Percentiles rank a stretch among this genome's conserved stretches.
phyloP scores from a whole-genome alignment of 2,113 vertebrate species.

The Dipodomys merriami region DNA sequence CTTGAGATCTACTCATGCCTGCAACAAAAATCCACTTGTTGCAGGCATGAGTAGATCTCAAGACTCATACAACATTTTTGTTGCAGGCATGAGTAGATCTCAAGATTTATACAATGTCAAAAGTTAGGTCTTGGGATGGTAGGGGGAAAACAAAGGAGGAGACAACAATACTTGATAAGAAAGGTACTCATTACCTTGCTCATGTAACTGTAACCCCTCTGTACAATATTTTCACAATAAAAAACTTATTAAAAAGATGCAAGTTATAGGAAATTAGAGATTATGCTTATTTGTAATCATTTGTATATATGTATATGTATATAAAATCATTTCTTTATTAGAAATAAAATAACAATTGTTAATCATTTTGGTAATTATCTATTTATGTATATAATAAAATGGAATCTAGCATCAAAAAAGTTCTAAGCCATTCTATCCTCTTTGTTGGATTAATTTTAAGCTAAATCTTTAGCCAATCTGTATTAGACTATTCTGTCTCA shows the following conservation, averaged over 20 bases:
- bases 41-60: not conserved
- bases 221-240: too few species aligned
- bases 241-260: too few species aligned
- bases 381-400: not conserved
- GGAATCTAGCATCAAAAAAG: not conserved
- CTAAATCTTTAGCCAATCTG: not conserved
- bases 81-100: not conserved
- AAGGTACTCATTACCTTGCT: too few species aligned
- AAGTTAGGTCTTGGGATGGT: not conserved
- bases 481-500: constrained; percentile 1
- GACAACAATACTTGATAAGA: too few species aligned
- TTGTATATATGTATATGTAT: not conserved
- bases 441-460: constrained; percentile 1
- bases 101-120: not conserved
- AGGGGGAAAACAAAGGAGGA: too few species aligned
- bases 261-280: not conserved
- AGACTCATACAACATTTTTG: not conserved
- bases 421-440: not conserved
- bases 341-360: constrained; percentile 28
- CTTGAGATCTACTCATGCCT: not conserved
- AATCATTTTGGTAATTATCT: constrained; percentile 41
- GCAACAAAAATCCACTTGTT: too few species aligned
- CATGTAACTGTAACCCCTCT: too few species aligned
- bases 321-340: not conserved
- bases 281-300: too few species aligned